phyloP scores from a whole-genome alignment of 2,113 vertebrate genomes.

The Sorex araneus region DNA sequence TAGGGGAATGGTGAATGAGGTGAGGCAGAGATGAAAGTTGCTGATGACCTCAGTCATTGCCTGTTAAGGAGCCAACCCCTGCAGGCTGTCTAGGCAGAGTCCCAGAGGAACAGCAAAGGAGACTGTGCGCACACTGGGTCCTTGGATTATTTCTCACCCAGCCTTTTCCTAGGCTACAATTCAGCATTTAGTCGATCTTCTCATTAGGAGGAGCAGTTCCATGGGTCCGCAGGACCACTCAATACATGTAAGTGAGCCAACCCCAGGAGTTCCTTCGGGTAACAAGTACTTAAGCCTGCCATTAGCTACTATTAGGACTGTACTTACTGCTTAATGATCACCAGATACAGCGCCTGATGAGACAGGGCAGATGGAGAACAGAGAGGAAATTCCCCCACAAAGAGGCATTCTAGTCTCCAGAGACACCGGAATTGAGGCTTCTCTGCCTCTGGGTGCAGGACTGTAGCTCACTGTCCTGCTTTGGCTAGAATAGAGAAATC shows the following conservation, averaged over 20 bases:
- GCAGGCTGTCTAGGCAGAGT: neutral
- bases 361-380: conserved; percentile 59
- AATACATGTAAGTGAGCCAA: conserved; percentile 74
- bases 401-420: conserved; percentile 39
- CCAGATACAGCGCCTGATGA: conserved; percentile 40
- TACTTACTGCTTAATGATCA: conserved; percentile 67
- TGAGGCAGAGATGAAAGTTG: neutral
- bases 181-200: conserved; percentile 64
- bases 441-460: neutral
- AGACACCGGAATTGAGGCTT: conserved; percentile 41
- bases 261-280: conserved; percentile 66
- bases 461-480: conserved; percentile 34
- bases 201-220: conserved; percentile 60
- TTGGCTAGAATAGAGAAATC: conserved; percentile 39
- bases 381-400: neutral
- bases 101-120: neutral
- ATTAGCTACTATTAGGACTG: conserved; percentile 59
- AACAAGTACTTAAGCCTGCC: conserved; percentile 64
- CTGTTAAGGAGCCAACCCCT: neutral
- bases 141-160: neutral
- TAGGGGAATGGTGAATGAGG: neutral
- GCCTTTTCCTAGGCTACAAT: conserved; percentile 58
- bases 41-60: neutral
- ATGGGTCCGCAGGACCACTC: conserved; percentile 69
- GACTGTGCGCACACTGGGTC: neutral